Percentiles rank a stretch among this genome's conserved stretches.
These are phyloP conservation scores for Isotomurus palustris DNA, from an alignment of 2,888 invertebrate species.

Conservation along the genomic window DNA sequence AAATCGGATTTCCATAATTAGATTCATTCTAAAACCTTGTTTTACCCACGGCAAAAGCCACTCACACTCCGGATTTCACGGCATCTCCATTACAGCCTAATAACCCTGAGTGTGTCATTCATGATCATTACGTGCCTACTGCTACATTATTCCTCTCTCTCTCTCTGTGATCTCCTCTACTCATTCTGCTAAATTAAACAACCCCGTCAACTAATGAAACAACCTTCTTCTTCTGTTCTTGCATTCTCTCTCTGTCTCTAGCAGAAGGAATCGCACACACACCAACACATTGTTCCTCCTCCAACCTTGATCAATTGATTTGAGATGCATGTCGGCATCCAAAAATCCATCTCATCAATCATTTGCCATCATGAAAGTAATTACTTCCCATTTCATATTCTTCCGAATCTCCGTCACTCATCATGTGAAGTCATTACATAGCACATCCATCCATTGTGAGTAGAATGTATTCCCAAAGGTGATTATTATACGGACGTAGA, in stretches of 20 bases:
- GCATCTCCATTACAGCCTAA: constrained; percentile 8
- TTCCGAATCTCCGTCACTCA: neutral
- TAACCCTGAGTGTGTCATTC: too few relatives aligned
- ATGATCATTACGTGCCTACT: too few relatives aligned
- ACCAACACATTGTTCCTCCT: too few relatives aligned
- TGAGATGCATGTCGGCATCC: too few relatives aligned
- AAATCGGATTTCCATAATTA: neutral
- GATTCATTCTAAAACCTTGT: neutral
- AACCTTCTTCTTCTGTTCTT: neutral
- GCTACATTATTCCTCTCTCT: too few relatives aligned
- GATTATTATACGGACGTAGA: too few relatives aligned
- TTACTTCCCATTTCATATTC: too few relatives aligned
- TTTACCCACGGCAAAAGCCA: neutral
- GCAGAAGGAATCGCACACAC: too few relatives aligned
- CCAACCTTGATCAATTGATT: too few relatives aligned
- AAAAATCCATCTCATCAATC: neutral
- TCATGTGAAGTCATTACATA: neutral
- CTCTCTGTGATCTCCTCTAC: constrained; percentile 4
- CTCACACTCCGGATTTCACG: neutral
- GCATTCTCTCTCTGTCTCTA: too few relatives aligned
- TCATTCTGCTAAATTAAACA: neutral
- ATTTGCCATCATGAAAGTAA: neutral
- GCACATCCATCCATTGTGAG: too few relatives aligned
- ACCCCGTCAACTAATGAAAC: neutral
- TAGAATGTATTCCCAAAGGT: too few relatives aligned